Conservation (phyloP, 2,797 vertebrate species). For the Crotalus adamanteus region DNA sequence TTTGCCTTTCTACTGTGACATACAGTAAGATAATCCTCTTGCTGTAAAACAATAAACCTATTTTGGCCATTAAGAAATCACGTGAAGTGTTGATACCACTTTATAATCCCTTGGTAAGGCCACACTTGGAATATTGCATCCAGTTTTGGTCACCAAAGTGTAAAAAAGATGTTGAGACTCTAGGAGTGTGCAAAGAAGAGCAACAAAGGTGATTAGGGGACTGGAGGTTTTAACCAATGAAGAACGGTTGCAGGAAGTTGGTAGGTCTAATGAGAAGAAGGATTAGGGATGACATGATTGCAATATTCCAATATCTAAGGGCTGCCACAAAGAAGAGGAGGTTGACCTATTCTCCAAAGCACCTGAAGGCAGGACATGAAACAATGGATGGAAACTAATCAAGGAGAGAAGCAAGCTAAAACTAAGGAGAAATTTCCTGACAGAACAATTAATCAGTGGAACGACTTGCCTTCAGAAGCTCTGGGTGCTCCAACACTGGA, state of each 20-base stretch:
- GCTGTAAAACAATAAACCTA: background rate
- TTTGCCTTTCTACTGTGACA: background rate
- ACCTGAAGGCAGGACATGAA: background rate
- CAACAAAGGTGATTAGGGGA: background rate
- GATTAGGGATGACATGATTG: background rate
- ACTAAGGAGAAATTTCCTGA: too few relatives aligned
- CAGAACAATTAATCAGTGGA: too few relatives aligned
- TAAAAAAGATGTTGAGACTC: too few relatives aligned
- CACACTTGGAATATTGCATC: too few relatives aligned
- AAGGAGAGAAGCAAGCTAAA: background rate
- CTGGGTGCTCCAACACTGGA: too few relatives aligned
- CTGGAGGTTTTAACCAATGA: fast-evolving
- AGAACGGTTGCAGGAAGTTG: background rate
- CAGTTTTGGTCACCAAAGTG: too few relatives aligned
- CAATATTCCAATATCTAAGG: background rate
- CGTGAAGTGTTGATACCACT: too few relatives aligned
- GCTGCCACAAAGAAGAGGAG: background rate
- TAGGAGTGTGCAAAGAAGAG: too few relatives aligned
- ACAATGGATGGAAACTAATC: background rate
- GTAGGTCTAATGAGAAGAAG: background rate
- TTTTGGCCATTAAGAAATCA: background rate
- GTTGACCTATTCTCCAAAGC: background rate
- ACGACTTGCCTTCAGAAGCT: too few relatives aligned
- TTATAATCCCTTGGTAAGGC: too few relatives aligned
- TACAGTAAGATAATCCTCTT: background rate